Evolutionary conservation across 2,888 invertebrate genomes (phyloP), one percentile per base, ranked within the genome.

Genomic region (Machimus rusticus): DNA sequence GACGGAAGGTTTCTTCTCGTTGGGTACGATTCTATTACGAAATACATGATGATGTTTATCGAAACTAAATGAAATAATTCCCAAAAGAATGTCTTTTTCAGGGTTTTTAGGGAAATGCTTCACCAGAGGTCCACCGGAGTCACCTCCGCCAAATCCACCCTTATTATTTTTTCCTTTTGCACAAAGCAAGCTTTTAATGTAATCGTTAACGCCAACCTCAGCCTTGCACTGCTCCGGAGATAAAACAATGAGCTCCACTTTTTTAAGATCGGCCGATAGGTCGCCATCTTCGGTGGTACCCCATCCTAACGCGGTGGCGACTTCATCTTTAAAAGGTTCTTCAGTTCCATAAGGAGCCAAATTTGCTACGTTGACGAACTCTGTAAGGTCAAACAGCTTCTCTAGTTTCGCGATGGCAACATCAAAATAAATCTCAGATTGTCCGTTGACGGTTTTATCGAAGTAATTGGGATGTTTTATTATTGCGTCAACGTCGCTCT

Each of bases 101-200:
- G 81, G 81, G 5, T 46, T 14, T n/a, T 39, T 5, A 55, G 46
- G 81, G 23, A 51, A 51, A 12, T 55, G 81, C n/a, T 31, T 28
- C 16, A 81, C 81, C 6, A 81, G 16, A 31, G 81, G 81, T 23
- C 81, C 81, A 81, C 81, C 81, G 16, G 81, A 81, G n/a, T 81
- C 81, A 31, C 81, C 81, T 5, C 28, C 43, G 9, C 51, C 37
- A 28, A 43, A n/a, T n/a, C 28, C 28, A 51, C 39, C 28, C 51
- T 51, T 51, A 12, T 51, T 51, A 16, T 81, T 81, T 34, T 55
- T 51, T 2, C 28, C 55, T 12, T 51, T 34, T 12, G 34, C 51
- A n/a, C 81, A 81, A 6, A 81, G 28, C n/a, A 37, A 76, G 14
- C 76, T 76, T 14, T 37, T 31, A 12, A 37, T 34, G 12, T 76